Percentiles rank a stretch among this genome's conserved stretches.
Conservation (phyloP, 2,113 vertebrate genomes). For the Mus pahari region DNA sequence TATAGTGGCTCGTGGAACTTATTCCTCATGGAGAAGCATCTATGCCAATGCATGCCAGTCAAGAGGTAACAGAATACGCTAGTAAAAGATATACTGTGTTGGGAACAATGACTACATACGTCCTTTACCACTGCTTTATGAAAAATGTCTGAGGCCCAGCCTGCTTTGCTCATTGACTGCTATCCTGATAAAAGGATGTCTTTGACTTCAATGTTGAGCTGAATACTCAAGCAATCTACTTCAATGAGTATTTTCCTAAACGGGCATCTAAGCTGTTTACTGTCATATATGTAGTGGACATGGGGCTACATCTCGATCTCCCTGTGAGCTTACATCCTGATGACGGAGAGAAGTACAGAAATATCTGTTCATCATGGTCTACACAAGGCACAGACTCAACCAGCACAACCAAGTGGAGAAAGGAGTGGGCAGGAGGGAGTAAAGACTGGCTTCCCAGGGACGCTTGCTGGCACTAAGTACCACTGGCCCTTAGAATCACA, state of each 20-base stretch:
- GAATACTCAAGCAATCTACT: neutral
- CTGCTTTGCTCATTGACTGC: neutral
- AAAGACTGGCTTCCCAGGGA: neutral
- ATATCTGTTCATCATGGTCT: neutral
- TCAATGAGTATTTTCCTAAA: neutral
- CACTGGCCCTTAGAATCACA: neutral
- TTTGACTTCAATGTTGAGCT: slow-evolving; percentile 21
- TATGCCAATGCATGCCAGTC: neutral
- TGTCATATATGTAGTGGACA: too few species aligned
- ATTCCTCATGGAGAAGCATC: neutral
- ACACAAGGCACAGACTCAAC: neutral
- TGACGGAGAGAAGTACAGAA: neutral
- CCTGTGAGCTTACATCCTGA: neutral
- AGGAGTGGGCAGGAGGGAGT: neutral
- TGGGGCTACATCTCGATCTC: neutral
- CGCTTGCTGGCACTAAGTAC: neutral
- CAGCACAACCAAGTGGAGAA: neutral
- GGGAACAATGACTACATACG: neutral
- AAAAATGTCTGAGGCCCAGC: neutral
- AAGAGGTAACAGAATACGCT: neutral
- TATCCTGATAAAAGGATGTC: neutral
- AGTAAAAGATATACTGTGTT: neutral
- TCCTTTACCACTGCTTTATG: neutral
- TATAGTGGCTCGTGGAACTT: neutral
- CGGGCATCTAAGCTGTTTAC: neutral